A percentile compares a stretch with the other conserved stretches of the same genome.
phyloP scores from a whole-genome alignment of 2,888 invertebrate genomes.

The Pecten maximus region DNA sequence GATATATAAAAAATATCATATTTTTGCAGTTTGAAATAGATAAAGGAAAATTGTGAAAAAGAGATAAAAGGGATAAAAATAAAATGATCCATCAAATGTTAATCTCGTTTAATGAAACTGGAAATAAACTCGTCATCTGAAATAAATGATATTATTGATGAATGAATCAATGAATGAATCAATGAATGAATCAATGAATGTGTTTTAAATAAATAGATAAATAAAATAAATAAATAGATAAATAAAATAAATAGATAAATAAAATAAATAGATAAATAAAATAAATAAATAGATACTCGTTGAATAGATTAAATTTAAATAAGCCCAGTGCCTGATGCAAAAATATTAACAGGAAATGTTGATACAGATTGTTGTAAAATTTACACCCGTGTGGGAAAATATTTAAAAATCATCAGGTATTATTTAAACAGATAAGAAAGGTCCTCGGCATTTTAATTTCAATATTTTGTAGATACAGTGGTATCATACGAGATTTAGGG shows the following conservation, averaged over 20 bases:
- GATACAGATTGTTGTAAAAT: neutral
- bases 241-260: neutral
- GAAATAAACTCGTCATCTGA: too few relatives aligned
- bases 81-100: too few relatives aligned
- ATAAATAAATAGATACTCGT: neutral
- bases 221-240: neutral
- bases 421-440: constrained; percentile 15
- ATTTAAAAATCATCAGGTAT: constrained; percentile 20
- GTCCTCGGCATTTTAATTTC: neutral
- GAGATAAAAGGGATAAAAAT: too few relatives aligned
- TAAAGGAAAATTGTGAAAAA: too few relatives aligned
- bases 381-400: neutral
- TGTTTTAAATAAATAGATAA: neutral
- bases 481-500: constrained; percentile 19
- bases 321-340: neutral
- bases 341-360: neutral
- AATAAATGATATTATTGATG: neutral
- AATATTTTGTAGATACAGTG: constrained; percentile 18
- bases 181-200: neutral
- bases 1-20: too few relatives aligned
- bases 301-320: too few relatives aligned
- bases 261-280: neutral
- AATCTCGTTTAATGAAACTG: too few relatives aligned
- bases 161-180: neutral
- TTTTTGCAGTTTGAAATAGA: too few relatives aligned